Conservation (phyloP, 2,888 invertebrate genomes). For the Lathronympha strigana region DNA sequence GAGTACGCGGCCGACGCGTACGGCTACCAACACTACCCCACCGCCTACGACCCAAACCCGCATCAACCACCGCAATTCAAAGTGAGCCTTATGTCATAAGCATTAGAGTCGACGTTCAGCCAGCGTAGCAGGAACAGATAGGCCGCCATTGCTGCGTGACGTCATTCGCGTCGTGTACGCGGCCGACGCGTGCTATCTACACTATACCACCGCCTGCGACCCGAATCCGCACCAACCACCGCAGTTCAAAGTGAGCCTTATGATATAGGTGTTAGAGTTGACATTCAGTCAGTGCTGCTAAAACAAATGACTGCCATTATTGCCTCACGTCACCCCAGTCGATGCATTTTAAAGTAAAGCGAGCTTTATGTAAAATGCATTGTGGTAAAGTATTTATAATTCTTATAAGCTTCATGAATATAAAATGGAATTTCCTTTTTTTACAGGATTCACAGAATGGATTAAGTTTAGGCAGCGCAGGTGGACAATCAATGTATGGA, state of each 20-base stretch:
- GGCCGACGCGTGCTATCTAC: background rate
- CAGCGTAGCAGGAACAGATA: too few relatives aligned
- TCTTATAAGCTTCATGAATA: background rate
- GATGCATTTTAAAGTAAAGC: conserved; percentile 2
- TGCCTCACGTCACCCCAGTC: too few relatives aligned
- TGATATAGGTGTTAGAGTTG: background rate
- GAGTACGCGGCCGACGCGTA: conserved; percentile 78
- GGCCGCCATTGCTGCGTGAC: too few relatives aligned
- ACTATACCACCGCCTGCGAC: background rate
- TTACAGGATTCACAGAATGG: conserved; percentile 80
- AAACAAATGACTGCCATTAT: too few relatives aligned
- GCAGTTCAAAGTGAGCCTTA: conserved; percentile 12
- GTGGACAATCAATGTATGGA: conserved; percentile 87
- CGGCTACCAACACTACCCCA: conserved; percentile 77
- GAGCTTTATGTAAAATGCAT: background rate
- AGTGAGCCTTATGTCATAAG: conserved; percentile 50
- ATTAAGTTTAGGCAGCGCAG: conserved; percentile 79
- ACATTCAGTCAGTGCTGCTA: too few relatives aligned
- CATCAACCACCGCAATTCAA: conserved; percentile 68
- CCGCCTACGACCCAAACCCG: conserved; percentile 66
- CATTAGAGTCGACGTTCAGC: conserved; percentile 6
- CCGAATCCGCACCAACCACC: background rate
- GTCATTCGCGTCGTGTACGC: too few relatives aligned
- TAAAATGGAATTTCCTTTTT: background rate
- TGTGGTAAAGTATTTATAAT: background rate